These are phyloP conservation scores for Astropecten irregularis DNA, from an alignment of 53 echinoderm and acorn worm genomes.

Conservation along the genomic window DNA sequence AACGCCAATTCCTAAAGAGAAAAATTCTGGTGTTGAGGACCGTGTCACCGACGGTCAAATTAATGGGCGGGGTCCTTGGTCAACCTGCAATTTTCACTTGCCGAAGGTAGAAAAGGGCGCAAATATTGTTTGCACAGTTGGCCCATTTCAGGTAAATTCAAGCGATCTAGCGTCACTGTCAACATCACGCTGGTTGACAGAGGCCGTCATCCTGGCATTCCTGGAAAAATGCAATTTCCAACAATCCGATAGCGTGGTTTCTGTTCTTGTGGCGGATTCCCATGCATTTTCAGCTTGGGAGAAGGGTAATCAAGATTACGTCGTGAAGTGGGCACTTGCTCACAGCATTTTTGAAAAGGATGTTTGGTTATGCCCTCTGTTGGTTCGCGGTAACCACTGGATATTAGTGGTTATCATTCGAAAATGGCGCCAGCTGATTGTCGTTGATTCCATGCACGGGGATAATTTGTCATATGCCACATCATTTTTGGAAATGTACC, in stretches of 20 bases:
- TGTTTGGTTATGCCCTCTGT: conserved; percentile 1
- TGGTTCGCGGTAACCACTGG: conserved; percentile 3
- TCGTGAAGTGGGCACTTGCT: conserved; percentile 8
- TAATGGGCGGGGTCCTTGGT: neutral
- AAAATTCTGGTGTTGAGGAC: neutral
- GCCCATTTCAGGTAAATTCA: neutral
- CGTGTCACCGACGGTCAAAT: neutral
- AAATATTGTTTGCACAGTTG: neutral
- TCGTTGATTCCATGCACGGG: conserved; percentile 1
- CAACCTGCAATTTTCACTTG: neutral
- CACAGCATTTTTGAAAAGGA: neutral
- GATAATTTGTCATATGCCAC: neutral
- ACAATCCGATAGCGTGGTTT: neutral
- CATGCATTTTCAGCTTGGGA: conserved; percentile 15
- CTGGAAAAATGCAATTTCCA: neutral
- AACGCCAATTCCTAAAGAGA: neutral
- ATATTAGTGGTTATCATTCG: neutral
- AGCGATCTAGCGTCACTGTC: neutral
- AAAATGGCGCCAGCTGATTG: neutral
- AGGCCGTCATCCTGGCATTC: neutral
- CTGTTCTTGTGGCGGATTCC: neutral
- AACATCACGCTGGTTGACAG: conserved; percentile 2
- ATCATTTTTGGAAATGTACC: neutral
- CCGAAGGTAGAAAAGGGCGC: neutral
- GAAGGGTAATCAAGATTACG: neutral